phyloP scores from a whole-genome alignment of 1,140 invertebrate species.

The Drosophila bocqueti region DNA sequence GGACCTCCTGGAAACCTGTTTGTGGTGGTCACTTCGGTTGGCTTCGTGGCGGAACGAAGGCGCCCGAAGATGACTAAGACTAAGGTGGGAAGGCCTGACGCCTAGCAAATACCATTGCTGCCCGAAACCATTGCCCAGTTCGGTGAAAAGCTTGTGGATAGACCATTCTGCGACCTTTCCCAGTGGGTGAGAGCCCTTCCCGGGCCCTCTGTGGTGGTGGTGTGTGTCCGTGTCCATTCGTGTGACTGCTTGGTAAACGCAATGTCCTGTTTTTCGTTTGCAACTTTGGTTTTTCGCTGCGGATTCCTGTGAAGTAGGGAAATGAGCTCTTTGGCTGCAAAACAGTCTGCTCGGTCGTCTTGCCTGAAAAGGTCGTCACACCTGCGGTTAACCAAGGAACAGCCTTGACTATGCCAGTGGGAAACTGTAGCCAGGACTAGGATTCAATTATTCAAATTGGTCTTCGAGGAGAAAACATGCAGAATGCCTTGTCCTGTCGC shows the following conservation, averaged over 20 bases:
- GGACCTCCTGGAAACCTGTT: slow-evolving; percentile 28
- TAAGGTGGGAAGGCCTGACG: slow-evolving; percentile 1
- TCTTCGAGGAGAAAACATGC: slow-evolving; percentile 39
- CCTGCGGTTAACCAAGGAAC: background rate
- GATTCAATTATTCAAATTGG: slow-evolving; percentile 16
- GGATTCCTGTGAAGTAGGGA: slow-evolving; percentile 56
- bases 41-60: slow-evolving; percentile 43
- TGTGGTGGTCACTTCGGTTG: slow-evolving; percentile 8
- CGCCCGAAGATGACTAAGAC: slow-evolving; percentile 50
- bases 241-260: slow-evolving; percentile 64
- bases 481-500: slow-evolving; percentile 52
- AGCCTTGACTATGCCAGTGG: slow-evolving; percentile 9
- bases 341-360: slow-evolving; percentile 59
- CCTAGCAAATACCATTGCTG: slow-evolving; percentile 30
- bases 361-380: slow-evolving; percentile 37
- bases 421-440: background rate
- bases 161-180: slow-evolving; percentile 38
- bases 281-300: slow-evolving; percentile 62
- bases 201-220: background rate
- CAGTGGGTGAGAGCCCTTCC: slow-evolving; percentile 10
- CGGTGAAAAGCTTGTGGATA: slow-evolving; percentile 9
- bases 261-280: slow-evolving; percentile 78
- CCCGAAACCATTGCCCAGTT: slow-evolving; percentile 53
- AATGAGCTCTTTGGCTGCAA: slow-evolving; percentile 52
- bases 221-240: slow-evolving; percentile 10